These are phyloP conservation scores for Drosophila borealis DNA, from an alignment of 2,888 invertebrate genomes.

Conservation along the genomic window DNA sequence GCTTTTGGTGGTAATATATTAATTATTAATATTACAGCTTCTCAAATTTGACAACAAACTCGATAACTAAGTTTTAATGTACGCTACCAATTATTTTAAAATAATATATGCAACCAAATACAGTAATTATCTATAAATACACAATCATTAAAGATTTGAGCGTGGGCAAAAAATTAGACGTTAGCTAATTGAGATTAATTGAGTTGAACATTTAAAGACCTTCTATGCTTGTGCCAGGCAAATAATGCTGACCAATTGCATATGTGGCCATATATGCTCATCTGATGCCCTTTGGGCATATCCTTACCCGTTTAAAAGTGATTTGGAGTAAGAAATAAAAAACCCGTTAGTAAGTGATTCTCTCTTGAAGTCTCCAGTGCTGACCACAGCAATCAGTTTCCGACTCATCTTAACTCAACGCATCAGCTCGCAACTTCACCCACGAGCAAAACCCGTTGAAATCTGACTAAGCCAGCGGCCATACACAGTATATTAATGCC, in stretches of 20 bases:
- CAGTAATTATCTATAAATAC: conserved; percentile 40
- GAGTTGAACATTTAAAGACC: conserved; percentile 24
- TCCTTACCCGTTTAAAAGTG: conserved; percentile 25
- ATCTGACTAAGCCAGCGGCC: conserved; percentile 54
- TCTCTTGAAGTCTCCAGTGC: conserved; percentile 5
- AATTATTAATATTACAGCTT: too few relatives aligned
- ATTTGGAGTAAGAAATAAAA: conserved; percentile 13
- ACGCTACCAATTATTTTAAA: not conserved
- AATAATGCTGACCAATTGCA: conserved; percentile 3
- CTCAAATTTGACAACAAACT: not conserved
- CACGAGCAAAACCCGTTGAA: conserved; percentile 56
- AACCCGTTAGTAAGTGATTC: conserved; percentile 37
- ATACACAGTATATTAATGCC: conserved; percentile 55
- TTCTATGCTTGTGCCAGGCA: conserved; percentile 12
- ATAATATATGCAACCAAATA: conserved; percentile 17
- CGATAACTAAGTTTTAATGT: not conserved
- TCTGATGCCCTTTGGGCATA: conserved; percentile 16
- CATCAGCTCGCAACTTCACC: conserved; percentile 42
- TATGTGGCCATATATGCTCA: conserved; percentile 9
- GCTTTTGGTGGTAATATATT: too few relatives aligned
- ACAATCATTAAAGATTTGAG: conserved; percentile 32
- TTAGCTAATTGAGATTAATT: conserved; percentile 51
- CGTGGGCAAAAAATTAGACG: conserved; percentile 35
- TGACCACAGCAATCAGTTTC: conserved; percentile 46
- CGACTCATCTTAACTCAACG: conserved; percentile 34